These are phyloP conservation scores for Pocota personata DNA, from an alignment of 2,888 invertebrate genomes.

Conservation along the genomic window DNA sequence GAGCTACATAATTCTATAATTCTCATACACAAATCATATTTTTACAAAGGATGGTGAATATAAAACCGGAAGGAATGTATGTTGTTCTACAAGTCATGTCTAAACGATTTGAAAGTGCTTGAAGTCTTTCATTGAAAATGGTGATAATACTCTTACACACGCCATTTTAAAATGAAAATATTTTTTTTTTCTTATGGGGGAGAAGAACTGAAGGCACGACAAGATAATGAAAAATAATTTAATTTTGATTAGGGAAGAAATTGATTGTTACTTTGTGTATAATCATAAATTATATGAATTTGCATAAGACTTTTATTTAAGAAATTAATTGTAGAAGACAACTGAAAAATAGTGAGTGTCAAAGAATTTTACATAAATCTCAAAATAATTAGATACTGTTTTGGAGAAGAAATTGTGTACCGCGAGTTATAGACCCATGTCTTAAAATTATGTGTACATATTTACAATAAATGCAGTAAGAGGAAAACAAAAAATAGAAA, in stretches of 20 bases:
- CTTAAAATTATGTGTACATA: conserved; percentile 40
- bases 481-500: conserved; percentile 24
- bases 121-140: too few relatives aligned
- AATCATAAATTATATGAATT: not conserved
- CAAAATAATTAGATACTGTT: conserved; percentile 13
- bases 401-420: conserved; percentile 23
- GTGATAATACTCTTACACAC: too few relatives aligned
- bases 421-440: conserved; percentile 6
- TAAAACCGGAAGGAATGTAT: too few relatives aligned
- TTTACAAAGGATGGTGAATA: too few relatives aligned
- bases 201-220: too few relatives aligned
- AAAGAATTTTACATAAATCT: conserved; percentile 30
- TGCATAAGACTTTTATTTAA: not conserved
- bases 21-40: too few relatives aligned
- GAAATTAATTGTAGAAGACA: not conserved
- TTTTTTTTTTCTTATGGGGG: too few relatives aligned
- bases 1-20: too few relatives aligned
- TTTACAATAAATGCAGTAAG: conserved; percentile 64
- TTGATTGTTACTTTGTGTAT: not conserved
- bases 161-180: too few relatives aligned
- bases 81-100: too few relatives aligned
- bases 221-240: not conserved
- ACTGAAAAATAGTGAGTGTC: conserved; percentile 40
- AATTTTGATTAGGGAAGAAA: not conserved
- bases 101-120: too few relatives aligned